Conservation (phyloP, 2,797 vertebrate species). For the Chrysocyon brachyurus region DNA sequence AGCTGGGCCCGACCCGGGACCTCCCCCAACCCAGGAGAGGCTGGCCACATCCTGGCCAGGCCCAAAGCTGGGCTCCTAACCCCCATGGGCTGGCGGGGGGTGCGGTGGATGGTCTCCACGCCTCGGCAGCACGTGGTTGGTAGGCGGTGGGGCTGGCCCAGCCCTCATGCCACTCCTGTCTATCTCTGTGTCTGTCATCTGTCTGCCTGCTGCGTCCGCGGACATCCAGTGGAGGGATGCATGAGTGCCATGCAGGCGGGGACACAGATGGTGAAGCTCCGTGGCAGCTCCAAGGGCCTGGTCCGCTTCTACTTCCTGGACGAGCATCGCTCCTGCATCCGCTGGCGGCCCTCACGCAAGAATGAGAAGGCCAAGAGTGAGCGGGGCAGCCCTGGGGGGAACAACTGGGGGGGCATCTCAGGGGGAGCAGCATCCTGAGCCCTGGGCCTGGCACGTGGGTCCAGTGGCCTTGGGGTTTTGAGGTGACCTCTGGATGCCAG, state of each 20-base stretch:
- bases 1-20: not conserved
- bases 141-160: rapidly evolving
- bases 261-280: constrained; percentile 98
- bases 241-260: constrained; percentile 98
- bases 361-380: constrained; percentile 99
- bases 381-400: constrained; percentile 74
- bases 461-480: not conserved
- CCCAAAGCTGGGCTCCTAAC: too few species aligned
- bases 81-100: not conserved
- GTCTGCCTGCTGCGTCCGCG: not conserved
- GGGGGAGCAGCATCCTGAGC: not conserved
- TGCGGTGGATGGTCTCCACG: not conserved
- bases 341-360: constrained; percentile 98
- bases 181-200: not conserved
- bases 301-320: constrained; percentile 97
- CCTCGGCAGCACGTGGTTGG: rapidly evolving
- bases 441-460: rapidly evolving
- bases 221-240: constrained; percentile 96
- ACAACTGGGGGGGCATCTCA: rapidly evolving
- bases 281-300: constrained; percentile 95
- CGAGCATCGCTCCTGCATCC: constrained; percentile 97
- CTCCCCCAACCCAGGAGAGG: not conserved
- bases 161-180: rapidly evolving
- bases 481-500: rapidly evolving
- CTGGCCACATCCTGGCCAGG: too few species aligned